A percentile compares a stretch with the other conserved stretches of the same genome.
These are phyloP conservation scores for Lepidurus arcticus DNA, from an alignment of 1,140 invertebrate genomes.

Conservation along the genomic window DNA sequence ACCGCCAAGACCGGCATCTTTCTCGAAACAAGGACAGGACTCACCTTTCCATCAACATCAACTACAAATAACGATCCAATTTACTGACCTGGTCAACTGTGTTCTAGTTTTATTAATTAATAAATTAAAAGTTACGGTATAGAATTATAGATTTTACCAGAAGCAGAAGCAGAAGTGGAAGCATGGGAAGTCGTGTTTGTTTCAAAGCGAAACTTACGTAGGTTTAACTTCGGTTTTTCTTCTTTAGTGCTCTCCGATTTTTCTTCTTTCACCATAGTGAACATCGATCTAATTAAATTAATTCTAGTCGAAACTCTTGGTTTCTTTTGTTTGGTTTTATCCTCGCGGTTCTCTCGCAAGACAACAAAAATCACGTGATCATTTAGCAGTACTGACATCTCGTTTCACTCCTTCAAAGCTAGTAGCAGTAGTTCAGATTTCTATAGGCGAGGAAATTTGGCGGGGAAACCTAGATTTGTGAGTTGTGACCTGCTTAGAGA, in stretches of 20 bases:
- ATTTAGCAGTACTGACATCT: too few relatives aligned
- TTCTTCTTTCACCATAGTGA: background rate
- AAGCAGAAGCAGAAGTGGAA: background rate
- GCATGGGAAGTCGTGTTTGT: background rate
- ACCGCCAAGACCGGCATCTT: background rate
- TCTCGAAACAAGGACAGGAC: background rate
- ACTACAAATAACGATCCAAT: background rate
- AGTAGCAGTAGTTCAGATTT: too few relatives aligned
- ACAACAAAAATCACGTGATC: too few relatives aligned
- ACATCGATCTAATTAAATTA: too few relatives aligned
- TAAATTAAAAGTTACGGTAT: background rate
- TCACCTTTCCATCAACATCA: background rate
- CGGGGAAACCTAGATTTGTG: too few relatives aligned
- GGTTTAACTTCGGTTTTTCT: background rate
- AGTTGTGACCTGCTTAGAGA: too few relatives aligned
- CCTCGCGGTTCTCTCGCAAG: too few relatives aligned
- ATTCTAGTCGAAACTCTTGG: too few relatives aligned
- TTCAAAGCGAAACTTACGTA: background rate
- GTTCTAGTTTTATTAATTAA: background rate
- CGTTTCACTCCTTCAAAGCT: too few relatives aligned
- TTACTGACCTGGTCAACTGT: background rate
- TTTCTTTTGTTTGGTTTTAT: too few relatives aligned
- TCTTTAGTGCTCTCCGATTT: background rate
- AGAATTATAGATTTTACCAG: background rate
- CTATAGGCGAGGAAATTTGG: too few relatives aligned